Evolutionary conservation across 2,113 vertebrate species (phyloP), one percentile per base, ranked within the genome.

Genomic region (Pardalotus punctatus): DNA sequence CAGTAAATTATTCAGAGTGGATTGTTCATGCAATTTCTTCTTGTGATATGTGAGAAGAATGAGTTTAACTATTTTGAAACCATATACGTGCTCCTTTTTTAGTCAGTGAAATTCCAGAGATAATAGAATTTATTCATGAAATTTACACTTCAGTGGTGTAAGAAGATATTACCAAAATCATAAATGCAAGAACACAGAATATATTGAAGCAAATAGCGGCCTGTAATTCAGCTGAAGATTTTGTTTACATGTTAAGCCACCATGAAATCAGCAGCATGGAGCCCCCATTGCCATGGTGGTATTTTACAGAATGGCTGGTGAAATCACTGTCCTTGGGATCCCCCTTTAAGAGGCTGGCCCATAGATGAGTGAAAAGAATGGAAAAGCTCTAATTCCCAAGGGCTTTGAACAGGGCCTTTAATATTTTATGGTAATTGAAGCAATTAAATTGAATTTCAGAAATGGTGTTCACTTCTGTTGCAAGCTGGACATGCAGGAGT

Each of bases 121-220:
- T 93, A 90, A 93, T 84, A 93, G 73, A 90, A 96, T 95, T 96
- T 96, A 96, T 97, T 96, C 73, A 94, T 95, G 72, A 96, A 96
- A 95, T 96, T 95, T 96, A 96, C 95, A 97, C 96, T 95, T 95
- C 95, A 90, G 80, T 83, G 91, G 77, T 88, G 70, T 96, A 71
- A 85, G 71, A 93, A 90, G 90, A 92, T n/a, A 72, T 88, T 12
- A 57, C 70, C 56, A 92, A 91, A 76, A 91, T 86, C 45, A 92
- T 38, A 51, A 77, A 62, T 54, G 33, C 76, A 83, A 88, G 58
- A 72, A 4, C 53, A 62, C 2, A 11, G 35, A 58, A 76, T 74
- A 54, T 64, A 87, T 12, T 93, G 40, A 78, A 70, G 64, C 2
- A 10, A 76, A 29, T n/a, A 48, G 51, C 35, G 4, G 17, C 56